Evolutionary conservation across 2,888 invertebrate genomes (phyloP).

Genomic region (Salticus scenicus): DNA sequence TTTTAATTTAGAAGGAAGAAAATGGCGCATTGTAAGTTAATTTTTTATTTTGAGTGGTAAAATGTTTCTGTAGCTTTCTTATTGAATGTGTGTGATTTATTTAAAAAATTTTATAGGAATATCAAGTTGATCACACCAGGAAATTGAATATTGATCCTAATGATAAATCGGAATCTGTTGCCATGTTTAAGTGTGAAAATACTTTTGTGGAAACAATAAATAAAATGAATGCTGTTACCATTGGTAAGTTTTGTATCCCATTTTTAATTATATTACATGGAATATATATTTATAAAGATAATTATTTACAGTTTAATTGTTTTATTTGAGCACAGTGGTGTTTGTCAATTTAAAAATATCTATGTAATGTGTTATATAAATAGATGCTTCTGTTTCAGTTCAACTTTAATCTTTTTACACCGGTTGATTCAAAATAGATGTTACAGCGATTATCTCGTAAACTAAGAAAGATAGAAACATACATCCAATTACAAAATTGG

Average conservation of each 20-base stretch:
- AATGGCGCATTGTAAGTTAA: conserved; percentile 49
- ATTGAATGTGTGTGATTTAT: not conserved
- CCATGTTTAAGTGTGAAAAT: conserved; percentile 33
- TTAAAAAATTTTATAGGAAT: conserved; percentile 19
- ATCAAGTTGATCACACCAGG: conserved; percentile 26
- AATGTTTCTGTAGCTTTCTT: not conserved
- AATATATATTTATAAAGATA: too few relatives aligned
- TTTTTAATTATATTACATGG: too few relatives aligned
- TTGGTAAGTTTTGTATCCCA: conserved; percentile 52
- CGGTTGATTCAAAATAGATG: too few relatives aligned
- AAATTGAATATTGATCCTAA: conserved; percentile 14
- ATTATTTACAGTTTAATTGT: too few relatives aligned
- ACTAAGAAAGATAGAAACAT: too few relatives aligned
- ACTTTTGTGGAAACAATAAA: conserved; percentile 13
- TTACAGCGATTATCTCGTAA: too few relatives aligned
- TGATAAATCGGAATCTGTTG: conserved; percentile 43
- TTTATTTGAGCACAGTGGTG: too few relatives aligned
- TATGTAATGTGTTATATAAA: too few relatives aligned
- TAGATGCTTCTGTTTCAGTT: too few relatives aligned
- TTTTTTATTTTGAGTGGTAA: not conserved
- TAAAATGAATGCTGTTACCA: conserved; percentile 39
- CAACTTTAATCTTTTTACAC: too few relatives aligned
- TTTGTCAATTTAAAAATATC: too few relatives aligned
- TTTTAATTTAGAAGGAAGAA: conserved; percentile 36
- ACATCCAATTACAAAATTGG: too few relatives aligned